Evolutionary conservation across 2,113 vertebrate genomes (phyloP).

Genomic region (Tylochromis polylepis): DNA sequence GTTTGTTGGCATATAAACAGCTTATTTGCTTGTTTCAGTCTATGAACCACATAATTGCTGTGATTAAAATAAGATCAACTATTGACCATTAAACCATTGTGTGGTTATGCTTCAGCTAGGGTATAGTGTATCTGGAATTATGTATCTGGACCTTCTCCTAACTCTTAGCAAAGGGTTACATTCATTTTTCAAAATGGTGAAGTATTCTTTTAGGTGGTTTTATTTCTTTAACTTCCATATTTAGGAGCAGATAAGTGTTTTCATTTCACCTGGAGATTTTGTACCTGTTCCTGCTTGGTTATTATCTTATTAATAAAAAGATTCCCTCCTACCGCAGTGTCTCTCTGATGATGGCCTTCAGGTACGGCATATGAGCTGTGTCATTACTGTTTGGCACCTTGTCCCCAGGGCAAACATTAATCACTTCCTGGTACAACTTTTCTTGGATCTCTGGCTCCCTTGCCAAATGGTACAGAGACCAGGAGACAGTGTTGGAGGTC

Average conservation of each 20-base stretch:
- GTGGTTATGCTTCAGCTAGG: not conserved
- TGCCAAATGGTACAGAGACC: slow-evolving; percentile 74
- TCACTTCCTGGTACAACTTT: slow-evolving; percentile 70
- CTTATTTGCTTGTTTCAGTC: not conserved
- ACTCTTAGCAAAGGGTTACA: not conserved
- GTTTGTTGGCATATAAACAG: not conserved
- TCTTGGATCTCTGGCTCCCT: slow-evolving; percentile 68
- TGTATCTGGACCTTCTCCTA: not conserved
- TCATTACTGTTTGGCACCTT: slow-evolving; percentile 66
- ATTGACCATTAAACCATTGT: not conserved
- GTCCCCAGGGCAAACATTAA: slow-evolving; percentile 61
- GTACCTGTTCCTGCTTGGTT: not conserved
- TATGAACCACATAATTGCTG: not conserved
- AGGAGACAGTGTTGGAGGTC: slow-evolving; percentile 81
- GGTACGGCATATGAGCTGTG: slow-evolving; percentile 70
- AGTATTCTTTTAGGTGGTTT: not conserved
- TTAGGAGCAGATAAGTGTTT: not conserved
- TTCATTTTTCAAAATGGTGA: not conserved
- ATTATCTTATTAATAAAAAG: not conserved
- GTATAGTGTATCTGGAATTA: no score
- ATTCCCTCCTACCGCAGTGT: slow-evolving; percentile 66
- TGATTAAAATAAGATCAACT: not conserved
- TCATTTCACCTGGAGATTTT: not conserved
- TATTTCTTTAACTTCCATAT: not conserved
- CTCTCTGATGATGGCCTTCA: slow-evolving; percentile 76